A percentile compares a stretch with the other conserved stretches of the same genome.
Evolutionary conservation across 2,888 invertebrate genomes (phyloP).

Genomic region (Orthonychiurus folsomi): DNA sequence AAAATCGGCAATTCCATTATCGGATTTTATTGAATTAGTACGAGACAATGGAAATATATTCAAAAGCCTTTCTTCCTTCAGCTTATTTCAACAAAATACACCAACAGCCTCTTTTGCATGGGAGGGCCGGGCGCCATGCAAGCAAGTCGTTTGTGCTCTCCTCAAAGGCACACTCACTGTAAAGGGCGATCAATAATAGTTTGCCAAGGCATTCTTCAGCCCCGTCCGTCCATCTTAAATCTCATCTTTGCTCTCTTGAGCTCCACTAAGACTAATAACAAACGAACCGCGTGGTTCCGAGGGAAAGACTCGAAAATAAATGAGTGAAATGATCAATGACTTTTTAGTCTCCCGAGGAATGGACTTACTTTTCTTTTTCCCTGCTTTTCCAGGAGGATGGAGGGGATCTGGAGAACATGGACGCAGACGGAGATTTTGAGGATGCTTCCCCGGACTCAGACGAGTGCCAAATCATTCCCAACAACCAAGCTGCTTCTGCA

Average conservation of each 20-base stretch:
- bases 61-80: constrained; percentile 5
- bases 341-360: not conserved
- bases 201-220: too few species aligned
- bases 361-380: not conserved
- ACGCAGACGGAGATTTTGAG: constrained; percentile 42
- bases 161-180: too few species aligned
- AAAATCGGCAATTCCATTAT: constrained; percentile 26
- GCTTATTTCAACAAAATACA: not conserved
- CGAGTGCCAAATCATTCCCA: constrained; percentile 75
- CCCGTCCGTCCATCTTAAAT: too few species aligned
- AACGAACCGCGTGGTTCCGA: too few species aligned
- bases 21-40: constrained; percentile 28
- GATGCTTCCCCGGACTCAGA: constrained; percentile 44
- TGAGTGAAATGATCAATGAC: constrained; percentile 2
- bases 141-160: not conserved
- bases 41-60: constrained; percentile 19
- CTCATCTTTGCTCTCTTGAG: too few species aligned
- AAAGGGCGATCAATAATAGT: too few species aligned
- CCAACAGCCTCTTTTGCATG: not conserved
- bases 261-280: too few species aligned
- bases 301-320: not conserved
- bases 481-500: constrained; percentile 74
- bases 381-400: constrained; percentile 54
- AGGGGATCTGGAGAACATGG: constrained; percentile 51
- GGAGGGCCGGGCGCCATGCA: not conserved